These are phyloP conservation scores for Leptopilina myrica DNA, from an alignment of 2,888 invertebrate species.

Conservation along the genomic window DNA sequence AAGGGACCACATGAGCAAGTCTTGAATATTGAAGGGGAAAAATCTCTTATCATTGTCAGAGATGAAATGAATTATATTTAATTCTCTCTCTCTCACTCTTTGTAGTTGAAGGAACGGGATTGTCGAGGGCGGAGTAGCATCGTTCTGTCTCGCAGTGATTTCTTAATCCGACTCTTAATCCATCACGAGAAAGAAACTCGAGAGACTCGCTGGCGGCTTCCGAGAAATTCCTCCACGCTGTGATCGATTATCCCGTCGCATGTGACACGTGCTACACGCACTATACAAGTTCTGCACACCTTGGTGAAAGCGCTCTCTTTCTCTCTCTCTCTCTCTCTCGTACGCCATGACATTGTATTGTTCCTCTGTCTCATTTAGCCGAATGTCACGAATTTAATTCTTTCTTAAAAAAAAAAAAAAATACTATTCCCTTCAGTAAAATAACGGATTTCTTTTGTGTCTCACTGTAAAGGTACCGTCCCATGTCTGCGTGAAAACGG, in stretches of 20 bases:
- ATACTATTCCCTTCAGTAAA: too few species aligned
- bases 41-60: slow-evolving; percentile 6
- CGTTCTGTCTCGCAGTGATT: slow-evolving; percentile 3
- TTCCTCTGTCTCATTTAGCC: neutral
- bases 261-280: slow-evolving; percentile 35
- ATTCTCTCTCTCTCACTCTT: neutral
- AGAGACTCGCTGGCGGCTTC: slow-evolving; percentile 37
- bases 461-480: too few species aligned
- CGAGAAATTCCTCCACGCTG: slow-evolving; percentile 29
- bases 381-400: neutral
- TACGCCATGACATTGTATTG: neutral
- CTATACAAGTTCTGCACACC: slow-evolving; percentile 12
- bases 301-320: neutral
- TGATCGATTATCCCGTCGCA: slow-evolving; percentile 28
- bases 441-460: too few species aligned
- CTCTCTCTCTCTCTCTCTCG: neutral
- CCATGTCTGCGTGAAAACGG: too few species aligned
- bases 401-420: too few species aligned
- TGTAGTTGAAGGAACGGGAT: neutral
- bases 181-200: slow-evolving; percentile 27
- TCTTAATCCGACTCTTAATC: slow-evolving; percentile 33
- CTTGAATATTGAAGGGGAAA: neutral
- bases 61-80: neutral
- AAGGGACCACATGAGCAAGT: neutral
- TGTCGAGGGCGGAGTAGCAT: neutral